phyloP scores from a whole-genome alignment of 2,888 invertebrate genomes.

The Saturnia pavonia region DNA sequence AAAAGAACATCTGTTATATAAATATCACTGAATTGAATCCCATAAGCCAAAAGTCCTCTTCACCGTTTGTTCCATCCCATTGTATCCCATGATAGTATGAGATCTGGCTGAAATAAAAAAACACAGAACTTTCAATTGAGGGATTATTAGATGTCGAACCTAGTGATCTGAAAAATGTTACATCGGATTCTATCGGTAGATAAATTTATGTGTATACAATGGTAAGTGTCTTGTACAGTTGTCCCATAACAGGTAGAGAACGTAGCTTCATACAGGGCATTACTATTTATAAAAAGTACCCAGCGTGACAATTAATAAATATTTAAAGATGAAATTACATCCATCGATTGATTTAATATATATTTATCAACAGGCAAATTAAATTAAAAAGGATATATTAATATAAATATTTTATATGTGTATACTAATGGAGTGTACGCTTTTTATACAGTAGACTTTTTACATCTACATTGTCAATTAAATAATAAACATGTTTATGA shows the following conservation, averaged over 20 bases:
- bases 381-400: too few species aligned
- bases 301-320: too few species aligned
- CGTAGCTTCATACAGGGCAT: too few species aligned
- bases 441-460: too few species aligned
- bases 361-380: too few species aligned
- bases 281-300: too few species aligned
- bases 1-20: background rate
- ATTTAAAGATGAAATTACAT: too few species aligned
- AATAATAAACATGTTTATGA: too few species aligned
- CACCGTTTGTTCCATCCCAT: background rate
- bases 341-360: too few species aligned
- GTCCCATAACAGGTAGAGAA: background rate
- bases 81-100: background rate
- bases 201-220: background rate
- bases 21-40: background rate
- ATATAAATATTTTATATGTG: too few species aligned
- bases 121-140: background rate
- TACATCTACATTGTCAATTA: too few species aligned
- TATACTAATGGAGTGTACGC: too few species aligned
- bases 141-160: background rate
- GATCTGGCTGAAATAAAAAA: background rate
- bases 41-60: background rate
- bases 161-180: background rate
- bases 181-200: background rate
- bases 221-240: background rate